A percentile compares a stretch with the other conserved stretches of the same genome.
These are phyloP conservation scores for Andrena cerasifolii DNA, from an alignment of 1,140 invertebrate genomes.

Conservation along the genomic window DNA sequence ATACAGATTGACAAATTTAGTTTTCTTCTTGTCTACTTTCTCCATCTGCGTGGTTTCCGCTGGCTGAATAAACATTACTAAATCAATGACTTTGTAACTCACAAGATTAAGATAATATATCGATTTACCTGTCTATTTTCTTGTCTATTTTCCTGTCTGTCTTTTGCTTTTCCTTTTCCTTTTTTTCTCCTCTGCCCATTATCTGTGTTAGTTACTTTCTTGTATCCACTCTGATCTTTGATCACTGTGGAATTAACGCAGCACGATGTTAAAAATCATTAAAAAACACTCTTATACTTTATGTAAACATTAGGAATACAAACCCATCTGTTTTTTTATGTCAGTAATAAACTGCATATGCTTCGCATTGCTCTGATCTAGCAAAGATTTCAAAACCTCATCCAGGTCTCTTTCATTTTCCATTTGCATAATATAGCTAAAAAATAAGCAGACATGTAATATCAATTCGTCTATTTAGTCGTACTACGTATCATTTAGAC, in stretches of 20 bases:
- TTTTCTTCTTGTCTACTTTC: constrained; percentile 86
- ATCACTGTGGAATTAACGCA: constrained; percentile 47
- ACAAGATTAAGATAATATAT: background rate
- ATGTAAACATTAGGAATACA: constrained; percentile 16
- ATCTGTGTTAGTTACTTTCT: constrained; percentile 64
- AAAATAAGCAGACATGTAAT: constrained; percentile 51
- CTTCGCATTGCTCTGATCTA: constrained; percentile 85
- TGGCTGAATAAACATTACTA: constrained; percentile 61
- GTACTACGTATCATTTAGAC: background rate
- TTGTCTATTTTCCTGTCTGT: constrained; percentile 63
- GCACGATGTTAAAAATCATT: constrained; percentile 3
- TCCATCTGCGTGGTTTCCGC: constrained; percentile 79
- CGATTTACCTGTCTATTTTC: constrained; percentile 38
- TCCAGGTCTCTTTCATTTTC: constrained; percentile 86
- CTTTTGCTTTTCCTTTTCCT: constrained; percentile 75
- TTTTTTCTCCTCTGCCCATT: constrained; percentile 59
- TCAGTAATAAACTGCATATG: constrained; percentile 86
- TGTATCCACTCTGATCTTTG: constrained; percentile 61
- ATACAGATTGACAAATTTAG: constrained; percentile 90
- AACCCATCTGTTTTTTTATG: constrained; percentile 82
- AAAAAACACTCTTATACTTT: constrained; percentile 16
- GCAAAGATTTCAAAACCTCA: constrained; percentile 86
- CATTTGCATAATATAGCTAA: constrained; percentile 85
- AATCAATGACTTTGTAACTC: constrained; percentile 1
- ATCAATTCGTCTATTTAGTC: constrained; percentile 1